Percentiles rank a stretch among this genome's conserved stretches.
phyloP scores from a whole-genome alignment of 2,113 vertebrate species.

The Heptranchias perlo region DNA sequence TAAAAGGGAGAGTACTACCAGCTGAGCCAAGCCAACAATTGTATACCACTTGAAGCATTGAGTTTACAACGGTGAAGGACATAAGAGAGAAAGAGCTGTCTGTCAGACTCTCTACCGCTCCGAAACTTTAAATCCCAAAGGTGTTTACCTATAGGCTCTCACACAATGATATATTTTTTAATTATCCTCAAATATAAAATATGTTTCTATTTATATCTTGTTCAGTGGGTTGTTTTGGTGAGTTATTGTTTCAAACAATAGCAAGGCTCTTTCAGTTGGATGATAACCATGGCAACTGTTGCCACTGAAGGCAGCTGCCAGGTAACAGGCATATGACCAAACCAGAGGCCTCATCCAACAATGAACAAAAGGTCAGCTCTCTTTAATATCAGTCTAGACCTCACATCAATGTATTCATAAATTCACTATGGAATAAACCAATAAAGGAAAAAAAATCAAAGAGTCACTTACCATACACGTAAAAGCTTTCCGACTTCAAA shows the following conservation, averaged over 20 bases:
- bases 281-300: conserved; percentile 24
- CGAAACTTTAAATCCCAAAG: too few species aligned
- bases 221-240: background rate
- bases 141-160: background rate
- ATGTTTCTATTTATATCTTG: conserved; percentile 11
- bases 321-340: background rate
- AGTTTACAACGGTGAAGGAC: background rate
- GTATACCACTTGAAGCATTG: background rate
- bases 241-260: conserved; percentile 14
- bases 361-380: background rate
- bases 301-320: background rate
- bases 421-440: conserved; percentile 8
- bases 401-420: conserved; percentile 11
- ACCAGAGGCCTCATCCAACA: background rate
- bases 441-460: conserved; percentile 24
- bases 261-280: background rate
- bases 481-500: conserved; percentile 16
- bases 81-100: background rate
- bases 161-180: background rate
- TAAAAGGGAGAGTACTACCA: background rate
- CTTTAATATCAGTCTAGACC: background rate
- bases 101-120: background rate
- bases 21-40: background rate
- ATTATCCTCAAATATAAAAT: background rate
- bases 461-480: conserved; percentile 2